These are phyloP conservation scores for Trissolcus basalis DNA, from an alignment of 1,140 invertebrate species.

Conservation along the genomic window DNA sequence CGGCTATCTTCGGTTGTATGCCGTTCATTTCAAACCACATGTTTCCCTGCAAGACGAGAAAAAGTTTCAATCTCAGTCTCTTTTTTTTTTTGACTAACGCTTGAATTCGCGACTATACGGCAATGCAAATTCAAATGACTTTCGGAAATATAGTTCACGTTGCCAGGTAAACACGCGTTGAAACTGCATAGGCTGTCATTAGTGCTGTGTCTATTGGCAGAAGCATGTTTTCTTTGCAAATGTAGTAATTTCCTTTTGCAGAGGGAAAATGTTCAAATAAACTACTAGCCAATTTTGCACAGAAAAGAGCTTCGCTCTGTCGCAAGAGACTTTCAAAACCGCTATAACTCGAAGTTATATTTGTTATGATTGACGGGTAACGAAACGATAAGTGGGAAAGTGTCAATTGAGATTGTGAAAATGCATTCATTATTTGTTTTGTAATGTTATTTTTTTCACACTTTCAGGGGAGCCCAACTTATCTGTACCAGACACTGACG, in stretches of 20 bases:
- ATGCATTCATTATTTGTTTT: not conserved
- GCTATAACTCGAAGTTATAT: not conserved
- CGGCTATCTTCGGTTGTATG: constrained; percentile 23
- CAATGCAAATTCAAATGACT: constrained; percentile 14
- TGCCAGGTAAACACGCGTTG: constrained; percentile 14
- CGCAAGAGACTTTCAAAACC: constrained; percentile 5
- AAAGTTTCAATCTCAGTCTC: not conserved
- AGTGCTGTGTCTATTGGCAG: constrained; percentile 6
- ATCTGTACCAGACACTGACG: constrained; percentile 64
- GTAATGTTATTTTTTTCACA: constrained; percentile 14
- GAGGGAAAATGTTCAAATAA: constrained; percentile 3
- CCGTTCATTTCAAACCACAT: constrained; percentile 14
- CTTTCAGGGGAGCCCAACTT: constrained; percentile 71
- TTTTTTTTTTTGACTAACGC: constrained; percentile 1
- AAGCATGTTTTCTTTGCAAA: constrained; percentile 6
- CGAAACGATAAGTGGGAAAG: not conserved
- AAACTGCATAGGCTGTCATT: constrained; percentile 9
- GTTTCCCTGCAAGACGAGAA: not conserved
- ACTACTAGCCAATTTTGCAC: not conserved
- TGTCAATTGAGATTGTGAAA: not conserved
- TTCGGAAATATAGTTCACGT: constrained; percentile 7
- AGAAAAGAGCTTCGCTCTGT: not conserved
- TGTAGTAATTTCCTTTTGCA: constrained; percentile 7
- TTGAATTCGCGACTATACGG: constrained; percentile 3
- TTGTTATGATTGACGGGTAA: constrained; percentile 2